Evolutionary conservation across 2,797 vertebrate genomes (phyloP).

Genomic region (Xerus rutilus): DNA sequence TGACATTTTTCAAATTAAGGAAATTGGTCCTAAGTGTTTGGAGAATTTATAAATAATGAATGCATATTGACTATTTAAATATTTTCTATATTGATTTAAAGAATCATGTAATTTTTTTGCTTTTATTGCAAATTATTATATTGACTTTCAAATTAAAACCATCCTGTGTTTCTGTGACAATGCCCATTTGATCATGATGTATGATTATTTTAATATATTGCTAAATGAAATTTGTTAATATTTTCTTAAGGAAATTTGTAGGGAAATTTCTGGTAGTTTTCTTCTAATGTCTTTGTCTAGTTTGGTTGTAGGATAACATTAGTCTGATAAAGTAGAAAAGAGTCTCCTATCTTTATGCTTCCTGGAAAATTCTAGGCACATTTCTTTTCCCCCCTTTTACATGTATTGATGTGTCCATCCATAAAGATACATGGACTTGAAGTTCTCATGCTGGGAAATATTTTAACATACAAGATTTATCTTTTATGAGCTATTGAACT

Average conservation of each 20-base stretch:
- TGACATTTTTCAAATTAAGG: background rate
- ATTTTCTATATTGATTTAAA: background rate
- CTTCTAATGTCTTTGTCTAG: background rate
- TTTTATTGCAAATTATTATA: background rate
- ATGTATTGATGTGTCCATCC: background rate
- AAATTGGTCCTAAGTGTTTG: background rate
- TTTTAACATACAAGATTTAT: background rate
- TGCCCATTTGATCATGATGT: background rate
- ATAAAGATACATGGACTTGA: background rate
- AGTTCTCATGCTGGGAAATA: background rate
- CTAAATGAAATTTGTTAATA: background rate
- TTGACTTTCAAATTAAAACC: background rate
- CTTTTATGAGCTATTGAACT: background rate
- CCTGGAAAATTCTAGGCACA: background rate
- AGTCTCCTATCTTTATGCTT: background rate
- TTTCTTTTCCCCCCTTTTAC: background rate
- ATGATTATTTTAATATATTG: background rate
- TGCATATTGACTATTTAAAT: background rate
- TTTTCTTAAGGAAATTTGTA: background rate
- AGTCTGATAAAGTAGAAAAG: background rate
- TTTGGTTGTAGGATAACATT: background rate
- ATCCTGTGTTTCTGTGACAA: background rate
- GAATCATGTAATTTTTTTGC: background rate
- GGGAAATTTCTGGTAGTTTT: background rate
- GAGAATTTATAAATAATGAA: background rate